These are phyloP conservation scores for Acronicta leporina DNA, from an alignment of 2,888 invertebrate genomes.

Conservation along the genomic window DNA sequence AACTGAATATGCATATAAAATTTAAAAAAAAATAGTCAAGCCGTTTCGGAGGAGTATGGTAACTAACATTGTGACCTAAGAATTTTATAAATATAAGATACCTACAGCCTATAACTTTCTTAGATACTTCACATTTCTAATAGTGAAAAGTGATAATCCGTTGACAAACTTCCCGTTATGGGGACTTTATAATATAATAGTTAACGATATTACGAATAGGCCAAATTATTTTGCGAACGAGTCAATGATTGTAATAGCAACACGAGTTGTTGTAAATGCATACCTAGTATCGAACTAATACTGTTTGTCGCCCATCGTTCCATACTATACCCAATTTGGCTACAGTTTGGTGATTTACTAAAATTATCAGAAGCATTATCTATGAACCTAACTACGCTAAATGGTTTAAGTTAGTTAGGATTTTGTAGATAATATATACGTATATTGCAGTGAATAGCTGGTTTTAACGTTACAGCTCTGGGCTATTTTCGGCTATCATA, in stretches of 20 bases:
- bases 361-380: constrained; percentile 49
- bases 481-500: constrained; percentile 9
- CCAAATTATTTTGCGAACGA: constrained; percentile 20
- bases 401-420: constrained; percentile 47
- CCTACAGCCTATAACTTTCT: too few species aligned
- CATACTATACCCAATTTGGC: constrained; percentile 51
- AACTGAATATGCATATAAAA: too few species aligned
- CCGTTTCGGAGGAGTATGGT: too few species aligned
- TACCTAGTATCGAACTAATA: constrained; percentile 32
- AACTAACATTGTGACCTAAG: too few species aligned
- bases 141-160: too few species aligned
- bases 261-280: constrained; percentile 37
- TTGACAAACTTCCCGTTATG: too few species aligned
- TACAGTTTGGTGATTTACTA: constrained; percentile 54
- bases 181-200: too few species aligned
- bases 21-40: too few species aligned
- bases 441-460: constrained; percentile 26
- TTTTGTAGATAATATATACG: constrained; percentile 37
- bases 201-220: constrained; percentile 3
- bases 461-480: constrained; percentile 17
- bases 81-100: too few species aligned
- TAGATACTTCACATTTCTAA: too few species aligned
- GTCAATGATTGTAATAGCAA: constrained; percentile 1
- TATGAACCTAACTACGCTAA: constrained; percentile 46
- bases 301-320: constrained; percentile 50